These are phyloP conservation scores for Drosophila anomalata DNA, from an alignment of 2,888 invertebrate genomes.

Conservation along the genomic window DNA sequence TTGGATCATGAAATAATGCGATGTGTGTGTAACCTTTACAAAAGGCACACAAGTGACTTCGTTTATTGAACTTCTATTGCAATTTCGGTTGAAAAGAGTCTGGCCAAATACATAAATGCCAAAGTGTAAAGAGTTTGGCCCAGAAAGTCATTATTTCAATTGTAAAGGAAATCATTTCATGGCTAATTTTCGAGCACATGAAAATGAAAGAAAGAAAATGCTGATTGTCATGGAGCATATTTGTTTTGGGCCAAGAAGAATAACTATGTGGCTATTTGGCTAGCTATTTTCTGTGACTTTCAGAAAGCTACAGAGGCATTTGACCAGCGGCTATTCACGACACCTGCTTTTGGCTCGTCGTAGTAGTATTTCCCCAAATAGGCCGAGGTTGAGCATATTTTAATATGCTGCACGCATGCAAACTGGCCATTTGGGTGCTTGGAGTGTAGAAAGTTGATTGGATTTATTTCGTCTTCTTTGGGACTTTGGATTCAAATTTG, in stretches of 20 bases:
- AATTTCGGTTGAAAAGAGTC: slow-evolving; percentile 39
- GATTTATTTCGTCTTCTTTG: slow-evolving; percentile 54
- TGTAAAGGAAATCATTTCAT: slow-evolving; percentile 61
- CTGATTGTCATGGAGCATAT: slow-evolving; percentile 65
- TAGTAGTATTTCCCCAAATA: slow-evolving; percentile 45
- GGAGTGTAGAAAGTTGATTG: slow-evolving; percentile 77
- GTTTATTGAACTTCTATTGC: slow-evolving; percentile 46
- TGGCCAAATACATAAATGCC: slow-evolving; percentile 31
- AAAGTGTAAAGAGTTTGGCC: slow-evolving; percentile 47
- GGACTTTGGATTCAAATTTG: slow-evolving; percentile 9
- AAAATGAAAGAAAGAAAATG: slow-evolving; percentile 47
- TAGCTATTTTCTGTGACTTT: neutral
- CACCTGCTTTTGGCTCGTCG: slow-evolving; percentile 29
- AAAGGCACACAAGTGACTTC: slow-evolving; percentile 42
- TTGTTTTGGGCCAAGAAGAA: slow-evolving; percentile 48
- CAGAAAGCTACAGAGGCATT: slow-evolving; percentile 2
- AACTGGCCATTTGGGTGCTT: slow-evolving; percentile 71
- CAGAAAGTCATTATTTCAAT: slow-evolving; percentile 54
- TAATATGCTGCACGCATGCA: slow-evolving; percentile 80
- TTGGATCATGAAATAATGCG: slow-evolving; percentile 19
- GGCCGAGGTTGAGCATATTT: slow-evolving; percentile 73
- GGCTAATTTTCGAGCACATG: slow-evolving; percentile 63
- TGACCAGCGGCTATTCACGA: slow-evolving; percentile 36
- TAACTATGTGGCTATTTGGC: slow-evolving; percentile 10
- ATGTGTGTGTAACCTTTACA: slow-evolving; percentile 66